Evolutionary conservation across 2,797 vertebrate genomes (phyloP).

Genomic region (Triplophysa bombifrons): DNA sequence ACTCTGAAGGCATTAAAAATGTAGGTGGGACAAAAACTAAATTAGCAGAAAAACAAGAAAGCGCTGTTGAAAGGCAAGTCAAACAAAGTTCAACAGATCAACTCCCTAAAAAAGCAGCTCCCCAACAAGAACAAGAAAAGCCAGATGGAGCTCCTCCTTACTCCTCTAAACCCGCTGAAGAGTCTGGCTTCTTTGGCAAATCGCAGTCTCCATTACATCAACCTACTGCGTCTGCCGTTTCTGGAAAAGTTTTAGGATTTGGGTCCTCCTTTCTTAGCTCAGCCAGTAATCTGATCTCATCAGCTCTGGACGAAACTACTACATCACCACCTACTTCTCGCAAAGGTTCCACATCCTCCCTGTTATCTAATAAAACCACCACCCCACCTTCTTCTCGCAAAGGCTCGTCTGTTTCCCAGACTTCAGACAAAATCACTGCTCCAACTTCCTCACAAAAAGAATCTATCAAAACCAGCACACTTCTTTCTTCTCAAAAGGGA

Average conservation of each 20-base stretch:
- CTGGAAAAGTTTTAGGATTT: slow-evolving; percentile 84
- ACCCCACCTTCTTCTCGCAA: slow-evolving; percentile 63
- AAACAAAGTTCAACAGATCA: slow-evolving; percentile 44
- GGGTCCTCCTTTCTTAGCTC: slow-evolving; percentile 91
- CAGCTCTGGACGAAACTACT: slow-evolving; percentile 78
- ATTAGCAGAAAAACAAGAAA: slow-evolving; percentile 56
- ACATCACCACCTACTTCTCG: slow-evolving; percentile 65
- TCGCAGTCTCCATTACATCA: slow-evolving; percentile 62
- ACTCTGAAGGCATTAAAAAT: slow-evolving; percentile 8
- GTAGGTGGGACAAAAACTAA: slow-evolving; percentile 3
- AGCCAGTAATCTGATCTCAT: slow-evolving; percentile 88
- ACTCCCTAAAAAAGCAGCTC: slow-evolving; percentile 52
- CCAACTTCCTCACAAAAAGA: slow-evolving; percentile 65
- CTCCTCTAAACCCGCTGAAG: slow-evolving; percentile 50
- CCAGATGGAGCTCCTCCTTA: slow-evolving; percentile 49
- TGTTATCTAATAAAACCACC: slow-evolving; percentile 59
- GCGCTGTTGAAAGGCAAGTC: slow-evolving; percentile 41
- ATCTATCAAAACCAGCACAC: slow-evolving; percentile 23
- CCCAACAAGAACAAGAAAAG: slow-evolving; percentile 49
- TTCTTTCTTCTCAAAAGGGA: background rate
- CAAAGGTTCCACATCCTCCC: slow-evolving; percentile 73
- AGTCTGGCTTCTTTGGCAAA: slow-evolving; percentile 67
- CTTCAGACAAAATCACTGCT: slow-evolving; percentile 52
- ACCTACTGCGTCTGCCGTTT: slow-evolving; percentile 69
- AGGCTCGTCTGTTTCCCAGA: slow-evolving; percentile 63